A percentile compares a stretch with the other conserved stretches of the same genome.
phyloP scores from a whole-genome alignment of 2,113 vertebrate species.

The Labrus mixtus region DNA sequence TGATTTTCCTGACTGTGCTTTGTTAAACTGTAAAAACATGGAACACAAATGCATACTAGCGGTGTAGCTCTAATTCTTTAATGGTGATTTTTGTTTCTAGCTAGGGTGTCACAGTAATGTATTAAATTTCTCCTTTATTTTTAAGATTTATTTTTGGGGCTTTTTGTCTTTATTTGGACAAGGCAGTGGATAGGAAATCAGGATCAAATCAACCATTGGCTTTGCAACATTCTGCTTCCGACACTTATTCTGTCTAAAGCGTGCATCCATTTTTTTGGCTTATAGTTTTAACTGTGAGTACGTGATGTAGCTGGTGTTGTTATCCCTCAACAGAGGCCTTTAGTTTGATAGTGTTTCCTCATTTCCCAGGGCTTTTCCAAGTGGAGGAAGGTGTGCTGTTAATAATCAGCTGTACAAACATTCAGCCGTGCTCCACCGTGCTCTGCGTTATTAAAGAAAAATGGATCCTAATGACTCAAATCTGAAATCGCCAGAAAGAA shows the following conservation, averaged over 20 bases:
- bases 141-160: too few species aligned
- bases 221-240: too few species aligned
- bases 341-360: constrained; percentile 13
- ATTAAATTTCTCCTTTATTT: too few species aligned
- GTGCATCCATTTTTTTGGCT: neutral
- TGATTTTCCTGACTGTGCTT: too few species aligned
- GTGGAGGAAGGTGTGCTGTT: constrained; percentile 60
- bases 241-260: neutral
- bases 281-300: neutral
- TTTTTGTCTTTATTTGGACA: too few species aligned
- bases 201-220: too few species aligned
- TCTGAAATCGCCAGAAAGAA: constrained; percentile 67
- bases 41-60: too few species aligned
- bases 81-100: too few species aligned
- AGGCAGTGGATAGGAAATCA: too few species aligned
- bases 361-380: constrained; percentile 27
- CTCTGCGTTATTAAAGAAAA: constrained; percentile 81
- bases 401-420: constrained; percentile 83
- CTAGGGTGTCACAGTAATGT: too few species aligned
- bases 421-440: constrained; percentile 58
- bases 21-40: too few species aligned
- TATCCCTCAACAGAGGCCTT: constrained; percentile 6
- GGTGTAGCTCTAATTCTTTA: too few species aligned
- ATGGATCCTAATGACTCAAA: constrained; percentile 79
- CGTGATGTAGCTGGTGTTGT: neutral